A percentile compares a stretch with the other conserved stretches of the same genome.
phyloP scores from a whole-genome alignment of 2,797 vertebrate genomes.

The Crocodylus rhombifer region DNA sequence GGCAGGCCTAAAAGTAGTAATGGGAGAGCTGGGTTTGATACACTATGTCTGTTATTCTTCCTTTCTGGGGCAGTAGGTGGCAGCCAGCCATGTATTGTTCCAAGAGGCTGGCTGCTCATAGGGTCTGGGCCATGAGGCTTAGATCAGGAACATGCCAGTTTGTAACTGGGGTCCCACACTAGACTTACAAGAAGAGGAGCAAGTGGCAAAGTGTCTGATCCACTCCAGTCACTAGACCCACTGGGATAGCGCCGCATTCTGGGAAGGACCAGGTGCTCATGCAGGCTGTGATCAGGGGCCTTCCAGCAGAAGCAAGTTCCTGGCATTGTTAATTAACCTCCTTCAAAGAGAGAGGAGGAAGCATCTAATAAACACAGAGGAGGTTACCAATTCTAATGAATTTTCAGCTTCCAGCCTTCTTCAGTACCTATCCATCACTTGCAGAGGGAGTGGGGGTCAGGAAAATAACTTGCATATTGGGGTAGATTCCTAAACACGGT shows the following conservation, averaged over 20 bases:
- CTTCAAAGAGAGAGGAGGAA: not conserved
- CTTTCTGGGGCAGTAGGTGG: not conserved
- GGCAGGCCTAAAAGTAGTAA: conserved; percentile 13
- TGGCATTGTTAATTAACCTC: not conserved
- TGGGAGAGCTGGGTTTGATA: conserved; percentile 52
- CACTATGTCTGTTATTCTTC: conserved; percentile 30
- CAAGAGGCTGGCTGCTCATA: not conserved
- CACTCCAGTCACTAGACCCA: fast-evolving
- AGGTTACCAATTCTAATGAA: conserved; percentile 59
- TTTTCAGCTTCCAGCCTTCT: conserved; percentile 40
- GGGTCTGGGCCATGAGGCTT: not conserved
- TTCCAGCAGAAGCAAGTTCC: not conserved
- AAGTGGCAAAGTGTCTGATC: not conserved
- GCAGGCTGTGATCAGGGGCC: not conserved
- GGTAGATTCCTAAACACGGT: conserved; percentile 29
- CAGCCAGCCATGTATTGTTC: not conserved
- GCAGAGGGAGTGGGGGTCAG: conserved; percentile 50
- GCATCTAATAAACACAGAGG: conserved; percentile 19
- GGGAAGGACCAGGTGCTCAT: not conserved
- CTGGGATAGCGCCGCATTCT: not conserved
- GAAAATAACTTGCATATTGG: conserved; percentile 61
- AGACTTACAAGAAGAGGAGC: not conserved
- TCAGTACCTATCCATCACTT: conserved; percentile 65
- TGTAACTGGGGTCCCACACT: not conserved
- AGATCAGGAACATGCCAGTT: fast-evolving